Evolutionary conservation across 2,797 vertebrate genomes (phyloP), one percentile per base, ranked within the genome.

Genomic region (Pygocentrus nattereri): DNA sequence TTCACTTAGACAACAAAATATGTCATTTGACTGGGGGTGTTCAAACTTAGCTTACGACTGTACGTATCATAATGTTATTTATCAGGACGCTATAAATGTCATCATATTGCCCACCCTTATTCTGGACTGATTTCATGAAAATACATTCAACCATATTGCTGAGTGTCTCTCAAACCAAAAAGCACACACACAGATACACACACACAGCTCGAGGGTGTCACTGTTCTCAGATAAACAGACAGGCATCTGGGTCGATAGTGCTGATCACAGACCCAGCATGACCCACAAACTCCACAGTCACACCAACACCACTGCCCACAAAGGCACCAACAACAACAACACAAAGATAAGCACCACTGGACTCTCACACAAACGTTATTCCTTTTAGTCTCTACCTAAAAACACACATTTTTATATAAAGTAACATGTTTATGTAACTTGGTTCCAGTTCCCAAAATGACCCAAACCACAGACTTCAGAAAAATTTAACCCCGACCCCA

Each of bases 221-320:
- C 21, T 59, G 82, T 84, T 65, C 62, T 76, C 65, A 77, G 62
- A 62, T 38, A 61, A 72, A 75, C 76, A 77, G 68, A 79, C 74
- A 71, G 61, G 30, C 64, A 34, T 62, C 27, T 21, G 23, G 74
- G 84, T 72, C 81, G 23, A 68, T 85, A 77, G 44, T 70, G 67
- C 83, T 73, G 69, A 86, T 83, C 27, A 80, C 27, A 81, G 67
- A 54, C 44, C 44, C 59, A 79, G 58, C 31, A 38, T 25, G 23
- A 59, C 44, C 23, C 54, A 59, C 21, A 74, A 47, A 44, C 15
- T 31, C 47, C 4, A 64, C 25, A 76, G 0, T 10, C n/a, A 16
- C 41, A 44, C 11, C 50, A 34, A 34, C 31, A 79, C 21, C 0
- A 27, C 8, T 54, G 21, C 5, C 31, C 19, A 49, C n/a, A 50